These are phyloP conservation scores for Steatornis caripensis DNA, from an alignment of 2,113 vertebrate species.

Conservation along the genomic window DNA sequence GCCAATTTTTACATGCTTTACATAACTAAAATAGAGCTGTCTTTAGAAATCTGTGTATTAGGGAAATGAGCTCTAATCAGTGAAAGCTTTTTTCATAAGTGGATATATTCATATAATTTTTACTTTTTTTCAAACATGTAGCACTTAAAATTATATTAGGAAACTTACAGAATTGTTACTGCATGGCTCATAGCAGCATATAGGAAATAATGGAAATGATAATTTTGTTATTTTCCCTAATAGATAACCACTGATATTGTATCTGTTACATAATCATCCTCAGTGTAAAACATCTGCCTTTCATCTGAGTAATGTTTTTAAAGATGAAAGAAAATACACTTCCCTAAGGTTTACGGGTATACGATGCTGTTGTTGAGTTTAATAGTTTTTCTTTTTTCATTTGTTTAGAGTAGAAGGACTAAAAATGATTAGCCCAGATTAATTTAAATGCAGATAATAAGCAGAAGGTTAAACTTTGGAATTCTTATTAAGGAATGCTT, in stretches of 20 bases:
- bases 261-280: slow-evolving; percentile 16
- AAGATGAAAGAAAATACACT: slow-evolving; percentile 25
- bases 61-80: slow-evolving; percentile 73
- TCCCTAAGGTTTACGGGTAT: neutral
- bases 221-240: slow-evolving; percentile 43
- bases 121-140: slow-evolving; percentile 47
- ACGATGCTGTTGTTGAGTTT: neutral
- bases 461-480: neutral
- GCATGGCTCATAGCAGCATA: neutral
- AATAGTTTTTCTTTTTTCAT: neutral
- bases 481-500: neutral
- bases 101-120: slow-evolving; percentile 57
- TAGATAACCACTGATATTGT: slow-evolving; percentile 51
- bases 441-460: neutral
- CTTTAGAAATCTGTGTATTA: slow-evolving; percentile 73
- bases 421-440: neutral
- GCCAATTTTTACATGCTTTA: slow-evolving; percentile 75
- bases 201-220: slow-evolving; percentile 42
- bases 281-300: neutral
- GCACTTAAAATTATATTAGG: slow-evolving; percentile 46
- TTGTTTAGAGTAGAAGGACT: neutral
- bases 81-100: slow-evolving; percentile 62
- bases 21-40: slow-evolving; percentile 81
- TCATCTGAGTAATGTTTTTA: slow-evolving; percentile 8
- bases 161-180: slow-evolving; percentile 26